phyloP scores from a whole-genome alignment of 2,888 invertebrate species.

The Zele albiditarsus region DNA sequence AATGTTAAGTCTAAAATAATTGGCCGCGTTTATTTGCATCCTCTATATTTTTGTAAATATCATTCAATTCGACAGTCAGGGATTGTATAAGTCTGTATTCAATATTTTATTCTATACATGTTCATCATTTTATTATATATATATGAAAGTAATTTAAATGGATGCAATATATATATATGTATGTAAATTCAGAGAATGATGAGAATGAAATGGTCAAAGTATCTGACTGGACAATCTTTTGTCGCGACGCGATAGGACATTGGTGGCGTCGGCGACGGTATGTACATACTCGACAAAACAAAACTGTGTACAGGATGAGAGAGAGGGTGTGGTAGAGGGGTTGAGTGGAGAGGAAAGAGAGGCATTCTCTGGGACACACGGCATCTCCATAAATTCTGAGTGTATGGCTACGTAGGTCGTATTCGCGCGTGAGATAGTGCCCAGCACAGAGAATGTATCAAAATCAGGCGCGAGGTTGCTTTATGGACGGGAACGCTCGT shows the following conservation, averaged over 20 bases:
- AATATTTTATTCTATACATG: background rate
- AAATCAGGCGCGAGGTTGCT: constrained; percentile 73
- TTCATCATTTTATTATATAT: background rate
- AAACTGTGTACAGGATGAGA: constrained; percentile 57
- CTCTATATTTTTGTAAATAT: constrained; percentile 31
- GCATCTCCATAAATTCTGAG: constrained; percentile 70
- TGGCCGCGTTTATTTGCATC: constrained; percentile 29
- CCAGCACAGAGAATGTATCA: constrained; percentile 71
- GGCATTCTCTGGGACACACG: constrained; percentile 45
- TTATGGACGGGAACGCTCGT: constrained; percentile 73
- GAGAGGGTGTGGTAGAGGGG: background rate
- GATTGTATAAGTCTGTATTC: background rate
- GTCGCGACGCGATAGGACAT: constrained; percentile 27
- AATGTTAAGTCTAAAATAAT: constrained; percentile 37
- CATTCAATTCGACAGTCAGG: constrained; percentile 18
- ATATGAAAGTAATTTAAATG: background rate
- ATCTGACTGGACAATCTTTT: constrained; percentile 29
- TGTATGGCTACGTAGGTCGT: constrained; percentile 71
- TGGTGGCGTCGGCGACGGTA: constrained; percentile 29
- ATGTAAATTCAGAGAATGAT: constrained; percentile 24
- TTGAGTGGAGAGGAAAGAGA: background rate
- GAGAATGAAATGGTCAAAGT: constrained; percentile 29
- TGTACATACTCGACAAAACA: constrained; percentile 47
- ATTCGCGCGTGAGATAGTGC: constrained; percentile 73
- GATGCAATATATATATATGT: background rate